Evolutionary conservation across 2,888 invertebrate species (phyloP), one percentile per base, ranked within the genome.

Genomic region (Antheraea assamensis): DNA sequence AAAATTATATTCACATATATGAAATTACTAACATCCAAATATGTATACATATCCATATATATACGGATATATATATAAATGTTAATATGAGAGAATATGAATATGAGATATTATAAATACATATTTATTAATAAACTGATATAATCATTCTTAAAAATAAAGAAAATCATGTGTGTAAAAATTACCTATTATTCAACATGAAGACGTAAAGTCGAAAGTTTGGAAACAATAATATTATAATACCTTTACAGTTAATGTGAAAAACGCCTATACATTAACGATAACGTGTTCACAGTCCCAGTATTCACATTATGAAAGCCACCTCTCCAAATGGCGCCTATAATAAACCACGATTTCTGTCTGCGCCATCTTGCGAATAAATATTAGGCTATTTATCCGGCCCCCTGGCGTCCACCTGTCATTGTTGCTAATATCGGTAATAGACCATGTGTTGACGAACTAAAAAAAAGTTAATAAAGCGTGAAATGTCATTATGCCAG

Each of bases 361-460:
- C 86, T 86, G 85, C 91, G 88, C 89, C 92, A 90, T 90, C 81
- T 90, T 91, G 93, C 90, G 83, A 90, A 93, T 93, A 93, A 93
- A 93, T 92, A 93, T 92, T 91, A 91, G 87, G 83, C 91, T 90
- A 93, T 93, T 94, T 93, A 93, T 87, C 83, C 77, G 85, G 84
- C 90, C 91, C 88, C 87, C 86, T 88, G 87, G 84, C 85, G 83
- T 81, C 83, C 90, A 92, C 90, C 92, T 93, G 93, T 88, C 86
- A 79, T 84, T 82, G 84, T 83, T 85, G 82, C 83, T 83, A 80
- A 82, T 85, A 85, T 80, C 80, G 81, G 74, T 82, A 79, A 80
- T 79, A 79, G 78, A 78, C 87, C 90, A 87, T 89, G 88, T 90
- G 90, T 87, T 85, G 88, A 78, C 79, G 73, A 78, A 76, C 71